Base-by-base conservation (phyloP, 2,113 vertebrate genomes). In the Corythornis cristatus region DNA sequence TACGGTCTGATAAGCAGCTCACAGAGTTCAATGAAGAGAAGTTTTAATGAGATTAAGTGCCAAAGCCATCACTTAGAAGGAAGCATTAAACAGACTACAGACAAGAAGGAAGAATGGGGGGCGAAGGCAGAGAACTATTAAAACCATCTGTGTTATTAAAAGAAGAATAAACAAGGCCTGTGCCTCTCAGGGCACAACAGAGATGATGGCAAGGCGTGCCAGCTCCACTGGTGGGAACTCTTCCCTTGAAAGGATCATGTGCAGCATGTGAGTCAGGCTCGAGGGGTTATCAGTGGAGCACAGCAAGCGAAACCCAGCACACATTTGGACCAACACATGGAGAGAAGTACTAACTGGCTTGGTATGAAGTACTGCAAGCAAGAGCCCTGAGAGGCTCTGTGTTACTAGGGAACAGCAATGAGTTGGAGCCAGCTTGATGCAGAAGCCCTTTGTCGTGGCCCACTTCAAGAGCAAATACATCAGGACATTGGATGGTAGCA, bases 21-120 rank as follows among this genome's bases (percentile, higher is more conserved):
- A 68, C 0, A 0, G 89, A 71, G 67, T 94, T 96, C 88, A 90
- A 29, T 64, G 87, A 85, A 91, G 94, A 96, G 93, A 96, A 93
- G 80, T 95, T 96, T 93, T 95, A 95, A 97, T 90, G 91, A 93
- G 94, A 96, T 96, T 96, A 96, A 93, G 89, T 73, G 82, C 89
- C 82, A 96, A 94, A 95, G 86, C 87, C 48, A 89, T 86, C 93
- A 80, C 81, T 91, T 96, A 82, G 86, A 93, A 92, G 89, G 91
- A 93, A 93, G 93, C 86, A 92, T 85, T 88, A 95, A 91, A 83
- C 82, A 91, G 76, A 67, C 85, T 92, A 85, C 72, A 92, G 71
- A 61, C 85, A 77, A 82, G 87, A 91, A 89, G 71, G 75, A 90
- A 54, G 90, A 94, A 88, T 58, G 77, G 89, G 72, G 84, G 92